Percentiles rank a stretch among this genome's conserved stretches.
Evolutionary conservation across 2,797 vertebrate genomes (phyloP).

Genomic region (Enteromius anoplus): DNA sequence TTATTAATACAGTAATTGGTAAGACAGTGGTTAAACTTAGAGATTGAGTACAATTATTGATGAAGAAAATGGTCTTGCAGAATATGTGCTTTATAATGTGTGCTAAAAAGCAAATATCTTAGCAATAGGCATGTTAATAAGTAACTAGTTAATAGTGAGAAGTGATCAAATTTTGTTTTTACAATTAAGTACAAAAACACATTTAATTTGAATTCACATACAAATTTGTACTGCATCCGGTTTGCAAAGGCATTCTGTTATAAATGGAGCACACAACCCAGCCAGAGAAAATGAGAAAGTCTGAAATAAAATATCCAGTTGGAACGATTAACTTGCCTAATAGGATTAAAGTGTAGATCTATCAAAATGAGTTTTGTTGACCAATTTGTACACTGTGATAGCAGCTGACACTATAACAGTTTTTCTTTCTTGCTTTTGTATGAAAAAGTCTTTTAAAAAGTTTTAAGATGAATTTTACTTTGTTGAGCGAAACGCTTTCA

Average conservation of each 20-base stretch:
- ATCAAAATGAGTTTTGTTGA: neutral
- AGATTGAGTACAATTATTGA: no score
- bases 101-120: no score
- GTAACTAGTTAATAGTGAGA: no score
- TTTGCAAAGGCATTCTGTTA: neutral
- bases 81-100: no score
- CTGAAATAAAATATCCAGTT: neutral
- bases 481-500: conserved; percentile 42
- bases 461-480: conserved; percentile 47
- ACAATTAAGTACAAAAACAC: no score
- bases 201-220: no score
- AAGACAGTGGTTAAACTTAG: no score
- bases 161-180: no score
- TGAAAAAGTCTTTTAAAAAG: neutral
- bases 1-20: no score
- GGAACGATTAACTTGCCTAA: neutral
- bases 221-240: neutral
- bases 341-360: neutral
- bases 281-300: neutral
- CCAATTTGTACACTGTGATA: conserved; percentile 13
- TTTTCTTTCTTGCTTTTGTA: neutral
- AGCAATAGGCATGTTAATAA: no score
- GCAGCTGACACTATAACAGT: neutral
- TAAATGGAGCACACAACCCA: neutral
- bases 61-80: no score